Percentiles rank a stretch among this genome's conserved stretches.
These are phyloP conservation scores for Drosophila testacea DNA, from an alignment of 2,888 invertebrate genomes.

Conservation along the genomic window DNA sequence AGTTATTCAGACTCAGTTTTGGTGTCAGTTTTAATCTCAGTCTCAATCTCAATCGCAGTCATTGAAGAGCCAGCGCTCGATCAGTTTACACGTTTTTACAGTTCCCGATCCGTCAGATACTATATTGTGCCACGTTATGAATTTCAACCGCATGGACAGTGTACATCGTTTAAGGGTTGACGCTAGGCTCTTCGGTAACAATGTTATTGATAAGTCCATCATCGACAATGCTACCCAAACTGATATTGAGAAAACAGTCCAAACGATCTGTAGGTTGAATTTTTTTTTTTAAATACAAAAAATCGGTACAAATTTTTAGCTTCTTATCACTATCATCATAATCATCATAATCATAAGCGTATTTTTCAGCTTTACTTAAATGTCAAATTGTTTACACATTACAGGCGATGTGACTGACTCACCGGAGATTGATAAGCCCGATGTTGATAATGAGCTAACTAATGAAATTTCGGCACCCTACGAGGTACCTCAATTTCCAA, in stretches of 20 bases:
- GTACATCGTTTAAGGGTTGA: constrained; percentile 65
- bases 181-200: constrained; percentile 58
- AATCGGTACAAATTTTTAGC: background rate
- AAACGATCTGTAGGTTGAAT: constrained; percentile 39
- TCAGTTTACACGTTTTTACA: constrained; percentile 44
- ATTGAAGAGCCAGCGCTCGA: constrained; percentile 54
- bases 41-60: constrained; percentile 28
- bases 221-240: constrained; percentile 5
- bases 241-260: background rate
- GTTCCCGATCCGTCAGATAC: constrained; percentile 9
- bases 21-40: constrained; percentile 14
- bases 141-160: constrained; percentile 77
- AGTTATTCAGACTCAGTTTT: constrained; percentile 13
- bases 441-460: constrained; percentile 81
- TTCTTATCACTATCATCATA: constrained; percentile 2
- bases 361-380: constrained; percentile 24
- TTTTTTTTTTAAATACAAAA: background rate
- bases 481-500: constrained; percentile 98
- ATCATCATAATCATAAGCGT: background rate
- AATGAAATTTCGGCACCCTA: constrained; percentile 98
- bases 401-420: constrained; percentile 74
- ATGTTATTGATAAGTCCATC: constrained; percentile 29
- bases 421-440: constrained; percentile 60
- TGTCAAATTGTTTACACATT: constrained; percentile 36
- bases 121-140: constrained; percentile 49